Conservation (phyloP, 2,797 vertebrate genomes). For the Esox masquinongy region DNA sequence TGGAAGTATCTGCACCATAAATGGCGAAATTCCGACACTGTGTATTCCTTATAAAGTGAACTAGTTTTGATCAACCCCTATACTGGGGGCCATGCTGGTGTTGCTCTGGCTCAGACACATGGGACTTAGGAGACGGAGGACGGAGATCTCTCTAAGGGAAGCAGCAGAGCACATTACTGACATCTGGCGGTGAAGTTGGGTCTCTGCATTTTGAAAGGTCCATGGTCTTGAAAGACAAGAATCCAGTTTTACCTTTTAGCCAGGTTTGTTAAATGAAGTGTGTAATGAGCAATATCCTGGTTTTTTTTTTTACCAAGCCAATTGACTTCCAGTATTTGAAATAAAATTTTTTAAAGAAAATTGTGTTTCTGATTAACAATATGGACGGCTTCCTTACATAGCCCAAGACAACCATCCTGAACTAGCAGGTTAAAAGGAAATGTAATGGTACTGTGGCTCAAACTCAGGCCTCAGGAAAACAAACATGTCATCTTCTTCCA, state of each 20-base stretch:
- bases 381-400: no score
- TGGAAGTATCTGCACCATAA: no score
- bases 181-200: slow-evolving; percentile 38
- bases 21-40: no score
- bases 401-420: background rate
- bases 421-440: background rate
- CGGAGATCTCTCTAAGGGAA: background rate
- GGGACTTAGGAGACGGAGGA: background rate
- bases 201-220: slow-evolving; percentile 26
- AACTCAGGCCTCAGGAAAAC: no score
- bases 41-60: no score
- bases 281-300: slow-evolving; percentile 16
- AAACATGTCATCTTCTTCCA: no score
- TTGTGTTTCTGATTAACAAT: background rate
- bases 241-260: slow-evolving; percentile 20
- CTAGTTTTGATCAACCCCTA: no score
- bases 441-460: no score
- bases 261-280: slow-evolving; percentile 24
- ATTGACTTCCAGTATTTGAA: slow-evolving; percentile 36
- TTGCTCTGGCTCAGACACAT: no score
- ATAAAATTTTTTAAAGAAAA: slow-evolving; percentile 42
- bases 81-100: no score
- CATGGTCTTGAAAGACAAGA: slow-evolving; percentile 12
- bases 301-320: slow-evolving; percentile 26
- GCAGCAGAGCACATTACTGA: slow-evolving; percentile 36